These are phyloP conservation scores for Plebejus argus DNA, from an alignment of 2,888 invertebrate species.

Conservation along the genomic window DNA sequence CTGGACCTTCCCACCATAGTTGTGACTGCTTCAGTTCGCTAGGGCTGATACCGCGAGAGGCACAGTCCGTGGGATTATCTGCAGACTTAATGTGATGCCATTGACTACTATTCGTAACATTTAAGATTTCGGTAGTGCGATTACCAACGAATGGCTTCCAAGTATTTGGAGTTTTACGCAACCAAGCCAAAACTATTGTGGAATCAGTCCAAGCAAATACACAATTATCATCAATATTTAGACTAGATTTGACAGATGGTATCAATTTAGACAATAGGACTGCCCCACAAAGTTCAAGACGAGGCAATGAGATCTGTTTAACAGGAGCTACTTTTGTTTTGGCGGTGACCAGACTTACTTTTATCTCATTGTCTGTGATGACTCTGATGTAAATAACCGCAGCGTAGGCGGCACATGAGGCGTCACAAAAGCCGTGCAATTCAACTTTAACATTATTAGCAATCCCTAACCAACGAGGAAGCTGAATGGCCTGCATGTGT, in stretches of 20 bases:
- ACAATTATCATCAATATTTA: not conserved
- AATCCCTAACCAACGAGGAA: no score
- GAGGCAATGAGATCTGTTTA: constrained; percentile 6
- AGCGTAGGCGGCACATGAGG: not conserved
- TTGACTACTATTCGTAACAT: constrained; percentile 9
- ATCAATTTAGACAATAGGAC: constrained; percentile 1
- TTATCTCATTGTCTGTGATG: no score
- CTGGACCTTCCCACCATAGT: constrained; percentile 5
- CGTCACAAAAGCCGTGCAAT: not conserved
- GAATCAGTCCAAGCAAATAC: constrained; percentile 14
- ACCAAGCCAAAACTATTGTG: constrained; percentile 15
- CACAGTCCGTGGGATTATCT: constrained; percentile 8
- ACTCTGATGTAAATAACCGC: constrained; percentile 4
- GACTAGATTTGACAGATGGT: not conserved
- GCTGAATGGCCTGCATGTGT: no score
- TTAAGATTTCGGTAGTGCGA: constrained; percentile 24
- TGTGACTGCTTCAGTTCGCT: not conserved
- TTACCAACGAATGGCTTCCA: constrained; percentile 28
- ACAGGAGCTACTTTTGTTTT: constrained; percentile 23
- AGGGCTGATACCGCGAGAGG: not conserved
- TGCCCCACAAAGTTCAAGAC: constrained; percentile 10
- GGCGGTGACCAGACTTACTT: not conserved
- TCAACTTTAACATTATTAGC: not conserved
- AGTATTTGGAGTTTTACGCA: constrained; percentile 23
- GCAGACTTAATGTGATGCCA: constrained; percentile 25